Conservation (phyloP, 2,888 invertebrate genomes). For the Molanna angustata region DNA sequence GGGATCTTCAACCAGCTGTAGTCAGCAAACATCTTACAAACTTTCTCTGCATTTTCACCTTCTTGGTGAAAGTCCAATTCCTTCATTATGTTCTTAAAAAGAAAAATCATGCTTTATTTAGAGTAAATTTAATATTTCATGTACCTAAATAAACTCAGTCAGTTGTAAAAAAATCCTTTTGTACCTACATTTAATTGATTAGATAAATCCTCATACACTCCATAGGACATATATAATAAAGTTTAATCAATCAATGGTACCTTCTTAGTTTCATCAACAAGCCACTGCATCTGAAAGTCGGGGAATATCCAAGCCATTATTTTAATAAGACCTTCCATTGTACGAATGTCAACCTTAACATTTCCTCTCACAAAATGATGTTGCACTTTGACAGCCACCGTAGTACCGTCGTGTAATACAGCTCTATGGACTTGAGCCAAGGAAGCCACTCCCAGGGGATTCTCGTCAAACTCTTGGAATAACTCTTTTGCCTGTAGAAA, state of each 20-base stretch:
- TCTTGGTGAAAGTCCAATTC: slow-evolving; percentile 91
- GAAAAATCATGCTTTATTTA: too few relatives aligned
- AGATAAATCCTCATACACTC: too few relatives aligned
- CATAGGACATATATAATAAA: too few relatives aligned
- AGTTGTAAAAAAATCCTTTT: too few relatives aligned
- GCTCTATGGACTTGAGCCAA: slow-evolving; percentile 93
- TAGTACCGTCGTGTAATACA: slow-evolving; percentile 68
- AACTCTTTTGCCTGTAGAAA: slow-evolving; percentile 67
- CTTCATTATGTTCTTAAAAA: slow-evolving; percentile 82
- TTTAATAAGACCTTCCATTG: slow-evolving; percentile 88
- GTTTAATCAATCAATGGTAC: too few relatives aligned
- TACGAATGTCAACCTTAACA: slow-evolving; percentile 83
- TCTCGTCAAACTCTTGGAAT: slow-evolving; percentile 78
- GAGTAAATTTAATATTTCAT: too few relatives aligned
- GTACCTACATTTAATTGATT: too few relatives aligned
- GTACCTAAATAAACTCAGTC: too few relatives aligned
- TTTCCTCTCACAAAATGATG: slow-evolving; percentile 88
- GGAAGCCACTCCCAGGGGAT: slow-evolving; percentile 93
- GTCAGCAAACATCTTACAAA: slow-evolving; percentile 63
- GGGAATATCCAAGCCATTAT: slow-evolving; percentile 86
- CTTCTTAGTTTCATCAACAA: slow-evolving; percentile 94
- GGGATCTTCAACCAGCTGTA: slow-evolving; percentile 78
- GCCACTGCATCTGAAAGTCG: slow-evolving; percentile 81
- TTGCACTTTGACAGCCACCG: slow-evolving; percentile 96
- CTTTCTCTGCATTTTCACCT: slow-evolving; percentile 87